Evolutionary conservation across 2,797 vertebrate genomes (phyloP).

Genomic region (Sebastes cheni): DNA sequence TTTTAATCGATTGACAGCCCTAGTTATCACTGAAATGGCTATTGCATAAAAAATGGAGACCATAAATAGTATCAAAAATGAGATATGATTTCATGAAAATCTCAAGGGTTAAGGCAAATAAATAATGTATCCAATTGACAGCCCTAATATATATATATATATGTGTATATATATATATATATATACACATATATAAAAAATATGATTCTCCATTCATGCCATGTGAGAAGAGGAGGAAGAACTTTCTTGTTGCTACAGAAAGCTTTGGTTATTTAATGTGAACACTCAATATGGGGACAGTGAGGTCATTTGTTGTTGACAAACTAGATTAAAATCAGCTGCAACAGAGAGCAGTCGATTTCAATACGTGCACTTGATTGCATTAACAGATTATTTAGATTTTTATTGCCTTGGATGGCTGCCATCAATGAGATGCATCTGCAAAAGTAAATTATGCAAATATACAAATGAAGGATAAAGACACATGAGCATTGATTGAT

Average conservation of each 20-base stretch:
- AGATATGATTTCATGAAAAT: no score
- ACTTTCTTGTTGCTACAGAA: not conserved
- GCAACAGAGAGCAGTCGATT: slow-evolving; percentile 20
- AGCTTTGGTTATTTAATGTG: not conserved
- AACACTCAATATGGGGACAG: not conserved
- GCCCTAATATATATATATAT: not conserved
- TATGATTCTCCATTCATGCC: not conserved
- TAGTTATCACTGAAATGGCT: not conserved
- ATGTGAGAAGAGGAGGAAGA: not conserved
- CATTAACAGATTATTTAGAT: slow-evolving; percentile 21
- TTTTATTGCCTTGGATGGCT: slow-evolving; percentile 10
- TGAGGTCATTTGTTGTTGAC: slow-evolving; percentile 27
- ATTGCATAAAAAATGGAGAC: no score
- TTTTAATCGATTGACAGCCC: no score
- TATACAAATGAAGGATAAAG: slow-evolving; percentile 15
- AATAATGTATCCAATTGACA: no score
- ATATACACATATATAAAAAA: no score
- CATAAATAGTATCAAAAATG: no score
- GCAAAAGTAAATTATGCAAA: not conserved
- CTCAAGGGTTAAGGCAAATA: no score
- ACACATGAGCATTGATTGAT: slow-evolving; percentile 6
- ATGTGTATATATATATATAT: no score
- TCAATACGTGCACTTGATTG: slow-evolving; percentile 19
- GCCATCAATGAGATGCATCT: slow-evolving; percentile 12
- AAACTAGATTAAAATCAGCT: slow-evolving; percentile 29